phyloP scores from a whole-genome alignment of 2,797 vertebrate species.

The Pristis pectinata region DNA sequence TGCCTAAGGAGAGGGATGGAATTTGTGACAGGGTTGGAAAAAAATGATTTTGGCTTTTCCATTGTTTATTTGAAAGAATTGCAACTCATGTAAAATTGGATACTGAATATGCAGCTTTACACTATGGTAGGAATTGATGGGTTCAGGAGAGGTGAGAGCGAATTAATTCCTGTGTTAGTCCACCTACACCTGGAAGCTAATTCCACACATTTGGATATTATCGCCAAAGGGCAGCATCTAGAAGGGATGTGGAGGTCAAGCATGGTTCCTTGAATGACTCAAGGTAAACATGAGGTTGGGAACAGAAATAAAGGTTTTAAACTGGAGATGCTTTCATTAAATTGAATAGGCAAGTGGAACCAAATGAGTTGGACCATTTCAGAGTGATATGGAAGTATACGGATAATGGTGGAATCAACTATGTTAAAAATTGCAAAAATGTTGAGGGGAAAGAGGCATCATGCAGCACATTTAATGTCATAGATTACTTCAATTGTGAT shows the following conservation, averaged over 20 bases:
- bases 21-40: not conserved
- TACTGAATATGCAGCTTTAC: not conserved
- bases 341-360: not conserved
- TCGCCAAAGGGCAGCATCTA: not conserved
- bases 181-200: not conserved
- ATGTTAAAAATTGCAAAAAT: not conserved
- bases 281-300: not conserved
- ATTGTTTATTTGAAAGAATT: not conserved
- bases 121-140: not conserved
- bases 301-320: not conserved
- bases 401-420: not conserved
- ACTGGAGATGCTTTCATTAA: not conserved
- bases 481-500: not conserved
- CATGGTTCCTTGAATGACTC: not conserved
- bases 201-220: not conserved
- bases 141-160: not conserved
- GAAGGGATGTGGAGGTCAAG: not conserved
- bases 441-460: not conserved
- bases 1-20: not conserved
- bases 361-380: not conserved
- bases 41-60: not conserved
- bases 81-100: not conserved
- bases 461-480: not conserved
- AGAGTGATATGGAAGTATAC: not conserved
- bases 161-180: not conserved